These are phyloP conservation scores for Drosophila recens DNA, from an alignment of 2,888 invertebrate genomes.

Conservation along the genomic window DNA sequence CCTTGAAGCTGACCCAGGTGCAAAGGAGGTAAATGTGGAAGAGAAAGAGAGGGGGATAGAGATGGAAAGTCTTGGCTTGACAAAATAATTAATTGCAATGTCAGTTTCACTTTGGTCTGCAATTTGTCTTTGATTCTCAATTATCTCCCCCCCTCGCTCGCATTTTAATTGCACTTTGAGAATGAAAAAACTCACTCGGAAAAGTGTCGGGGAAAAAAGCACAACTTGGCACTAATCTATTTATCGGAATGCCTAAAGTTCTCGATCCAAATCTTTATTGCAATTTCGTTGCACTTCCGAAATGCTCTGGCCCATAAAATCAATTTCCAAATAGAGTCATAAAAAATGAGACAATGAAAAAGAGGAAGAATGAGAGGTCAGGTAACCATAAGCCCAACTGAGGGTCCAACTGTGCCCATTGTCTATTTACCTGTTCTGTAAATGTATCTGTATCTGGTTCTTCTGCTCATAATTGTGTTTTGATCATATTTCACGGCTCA, in stretches of 20 bases:
- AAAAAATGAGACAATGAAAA: conserved; percentile 42
- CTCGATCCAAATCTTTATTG: conserved; percentile 63
- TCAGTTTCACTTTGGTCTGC: conserved; percentile 64
- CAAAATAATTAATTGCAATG: conserved; percentile 77
- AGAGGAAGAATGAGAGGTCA: conserved; percentile 30
- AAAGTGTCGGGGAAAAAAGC: not conserved
- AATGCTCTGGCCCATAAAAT: conserved; percentile 63
- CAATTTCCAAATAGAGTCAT: conserved; percentile 73
- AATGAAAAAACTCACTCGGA: not conserved
- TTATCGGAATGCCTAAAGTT: conserved; percentile 19
- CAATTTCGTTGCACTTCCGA: conserved; percentile 66
- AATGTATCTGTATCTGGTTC: conserved; percentile 25
- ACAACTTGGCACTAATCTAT: conserved; percentile 15
- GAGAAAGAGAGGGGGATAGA: not conserved
- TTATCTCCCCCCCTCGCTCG: conserved; percentile 17
- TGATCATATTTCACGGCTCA: conserved; percentile 80
- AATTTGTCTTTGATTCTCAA: conserved; percentile 75
- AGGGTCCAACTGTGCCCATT: conserved; percentile 51
- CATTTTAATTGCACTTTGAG: conserved; percentile 42
- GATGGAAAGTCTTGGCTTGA: conserved; percentile 34
- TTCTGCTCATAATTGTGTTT: conserved; percentile 70
- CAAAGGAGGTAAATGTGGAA: not conserved
- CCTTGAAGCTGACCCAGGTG: conserved; percentile 42
- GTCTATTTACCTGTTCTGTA: conserved; percentile 32
- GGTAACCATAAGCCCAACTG: conserved; percentile 69